Conservation (phyloP, 2,797 vertebrate species). For the Pteropus rufus region DNA sequence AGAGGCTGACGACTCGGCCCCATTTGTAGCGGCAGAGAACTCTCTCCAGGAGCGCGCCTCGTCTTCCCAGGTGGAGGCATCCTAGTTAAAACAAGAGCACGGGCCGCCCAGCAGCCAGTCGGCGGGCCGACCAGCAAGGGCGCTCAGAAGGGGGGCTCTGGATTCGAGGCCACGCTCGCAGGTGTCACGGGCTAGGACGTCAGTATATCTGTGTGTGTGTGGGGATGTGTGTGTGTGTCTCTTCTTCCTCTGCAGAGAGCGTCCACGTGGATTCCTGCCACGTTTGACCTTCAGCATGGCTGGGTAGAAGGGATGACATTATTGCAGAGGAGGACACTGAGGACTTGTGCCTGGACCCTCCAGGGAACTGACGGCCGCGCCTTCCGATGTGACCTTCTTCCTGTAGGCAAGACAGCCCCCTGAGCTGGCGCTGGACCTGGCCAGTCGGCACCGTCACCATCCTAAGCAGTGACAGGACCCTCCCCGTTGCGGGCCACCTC, state of each 20-base stretch:
- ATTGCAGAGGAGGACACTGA: background rate
- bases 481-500: accelerated
- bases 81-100: background rate
- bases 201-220: background rate
- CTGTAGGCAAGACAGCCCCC: background rate
- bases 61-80: background rate
- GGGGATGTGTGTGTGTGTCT: too few species aligned
- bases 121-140: background rate
- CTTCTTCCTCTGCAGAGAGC: background rate
- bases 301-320: background rate
- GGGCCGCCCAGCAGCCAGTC: background rate
- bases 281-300: background rate
- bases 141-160: background rate
- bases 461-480: accelerated
- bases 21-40: background rate
- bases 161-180: background rate
- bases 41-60: accelerated
- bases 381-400: accelerated
- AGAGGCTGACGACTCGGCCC: background rate
- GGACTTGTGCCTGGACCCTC: background rate
- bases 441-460: accelerated
- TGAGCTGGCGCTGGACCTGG: accelerated
- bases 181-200: background rate
- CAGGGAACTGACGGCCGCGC: background rate
- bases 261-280: background rate